Base-by-base conservation (phyloP, 1,140 invertebrate species). In the Panagrolaimus sp. region DNA sequence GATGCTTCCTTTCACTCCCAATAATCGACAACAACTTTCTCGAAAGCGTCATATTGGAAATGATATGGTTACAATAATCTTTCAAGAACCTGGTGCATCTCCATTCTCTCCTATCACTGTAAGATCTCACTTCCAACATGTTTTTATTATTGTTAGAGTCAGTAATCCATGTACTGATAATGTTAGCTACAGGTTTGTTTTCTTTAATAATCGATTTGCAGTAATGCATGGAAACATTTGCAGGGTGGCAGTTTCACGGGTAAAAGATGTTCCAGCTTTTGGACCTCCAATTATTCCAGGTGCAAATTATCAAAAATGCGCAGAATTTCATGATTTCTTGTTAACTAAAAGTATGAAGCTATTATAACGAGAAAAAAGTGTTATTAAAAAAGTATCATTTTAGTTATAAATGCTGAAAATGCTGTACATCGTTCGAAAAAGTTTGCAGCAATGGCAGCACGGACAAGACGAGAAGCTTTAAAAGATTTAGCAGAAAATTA, bases 361-460 rank as follows among this genome's bases (percentile, higher is more conserved):
- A n/a, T n/a, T 45, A 8, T 5, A 25, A 20, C 25, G 13, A 20
- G 61, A 61, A 72, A 69, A 38, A 38, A 38, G 7, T 38, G 31
- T 43, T 11, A 43, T 31, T 31, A 5, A 51, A 11, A 20, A 62
- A 43, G 14, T 27, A 31, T 4, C n/a, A 42, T 63, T 82, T 45
- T 57, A 86, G 91, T 95, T 23, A 93, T 98, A 53, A 98, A 98
- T 86, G 94, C 92, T 23, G 94, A 98, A 85, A 96, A 96, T 86
- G 93, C 93, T 14, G 66, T 72, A 14, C 92, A 96, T 79, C 88
- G 91, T 70, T 94, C 92, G 9, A 92, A 96, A 79, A 97, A 97
- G 85, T 98, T 98, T 85, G 90, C 91, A 61, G 93, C 92, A 5
- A 96, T 98, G 93, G 93, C 94, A 4, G 92, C 91, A 9, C 87